Evolutionary conservation across 2,113 vertebrate genomes (phyloP).

Genomic region (Lasiurus borealis): DNA sequence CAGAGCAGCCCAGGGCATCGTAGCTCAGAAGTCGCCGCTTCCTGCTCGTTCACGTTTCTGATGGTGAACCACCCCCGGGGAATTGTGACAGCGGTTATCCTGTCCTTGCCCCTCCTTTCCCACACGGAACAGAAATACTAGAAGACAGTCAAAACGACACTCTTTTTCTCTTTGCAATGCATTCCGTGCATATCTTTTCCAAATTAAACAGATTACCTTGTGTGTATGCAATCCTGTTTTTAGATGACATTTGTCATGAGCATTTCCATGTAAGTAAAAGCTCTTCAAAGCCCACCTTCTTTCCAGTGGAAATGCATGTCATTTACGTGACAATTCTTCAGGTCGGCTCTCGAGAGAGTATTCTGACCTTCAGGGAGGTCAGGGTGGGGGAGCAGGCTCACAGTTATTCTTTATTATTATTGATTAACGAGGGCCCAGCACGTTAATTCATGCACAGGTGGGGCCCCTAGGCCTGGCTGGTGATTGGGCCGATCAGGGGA

Average conservation of each 20-base stretch:
- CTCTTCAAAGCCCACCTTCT: background rate
- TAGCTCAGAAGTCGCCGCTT: background rate
- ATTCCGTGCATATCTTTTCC: background rate
- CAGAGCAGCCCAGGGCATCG: background rate
- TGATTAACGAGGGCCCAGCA: no score
- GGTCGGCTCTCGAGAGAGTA: rapidly evolving
- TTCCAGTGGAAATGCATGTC: background rate
- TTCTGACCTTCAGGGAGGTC: background rate
- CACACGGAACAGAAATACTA: background rate
- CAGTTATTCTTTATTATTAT: background rate
- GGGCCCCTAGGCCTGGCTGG: no score
- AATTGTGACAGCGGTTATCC: background rate
- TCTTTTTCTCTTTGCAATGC: background rate
- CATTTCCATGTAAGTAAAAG: background rate
- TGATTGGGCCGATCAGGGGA: no score
- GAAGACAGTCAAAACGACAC: background rate
- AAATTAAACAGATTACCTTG: background rate
- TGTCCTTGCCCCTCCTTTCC: background rate
- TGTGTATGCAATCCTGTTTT: background rate
- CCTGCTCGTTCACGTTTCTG: background rate
- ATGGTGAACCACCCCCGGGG: background rate
- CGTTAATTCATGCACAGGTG: no score
- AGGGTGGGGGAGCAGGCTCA: background rate
- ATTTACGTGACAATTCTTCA: background rate
- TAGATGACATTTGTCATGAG: background rate